Base-by-base conservation (phyloP, 2,113 vertebrate species). In the Aptenodytes forsteri region DNA sequence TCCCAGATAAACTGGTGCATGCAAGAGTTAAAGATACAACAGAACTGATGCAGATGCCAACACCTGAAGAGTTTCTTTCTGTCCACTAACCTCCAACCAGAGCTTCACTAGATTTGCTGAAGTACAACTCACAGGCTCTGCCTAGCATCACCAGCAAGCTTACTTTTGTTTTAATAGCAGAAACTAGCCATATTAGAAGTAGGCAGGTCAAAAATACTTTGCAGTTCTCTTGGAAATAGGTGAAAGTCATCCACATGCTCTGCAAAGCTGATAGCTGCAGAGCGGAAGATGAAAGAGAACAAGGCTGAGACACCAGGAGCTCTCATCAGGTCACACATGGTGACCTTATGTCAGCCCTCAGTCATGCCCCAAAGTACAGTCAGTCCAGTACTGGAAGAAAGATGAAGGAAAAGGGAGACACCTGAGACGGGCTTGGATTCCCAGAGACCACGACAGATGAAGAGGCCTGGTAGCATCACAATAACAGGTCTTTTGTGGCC, bases 391-490 rank as follows among this genome's bases (percentile, higher is more conserved):
- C 1, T 92, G 17, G n/a, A 82, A 66, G 7, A 36, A 18, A 90
- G 7, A 10, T n/a, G 25, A 73, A 84, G 38, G 49, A 87, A 85
- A 10, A 75, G 15, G 5, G 11, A 86, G 40, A 72, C 19, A 58
- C 6, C 20, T 13, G 3, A 82, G 12, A 42, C 3, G 1, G 34
- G 34, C 38, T 16, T 77, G 50, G 36, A 64, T 75, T 76, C 62
- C 47, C 56, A 79, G 18, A 42, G 23, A 42, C 29, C 32, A 49
- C 42, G 36, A 73, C 8, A 81, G 36, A 69, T 32, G 5, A 77
- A 70, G 16, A 78, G 8, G 23, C 10, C 17, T 64, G 22, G 38
- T 3, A 58, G 30, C 25, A 50, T 32, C 32, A 86, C 0, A 0
- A 38, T 10, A 25, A 66, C 20, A 50, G 3, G 3, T 59, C 34